Base-by-base conservation (phyloP, 2,113 vertebrate genomes). In the Meleagris gallopavo region DNA sequence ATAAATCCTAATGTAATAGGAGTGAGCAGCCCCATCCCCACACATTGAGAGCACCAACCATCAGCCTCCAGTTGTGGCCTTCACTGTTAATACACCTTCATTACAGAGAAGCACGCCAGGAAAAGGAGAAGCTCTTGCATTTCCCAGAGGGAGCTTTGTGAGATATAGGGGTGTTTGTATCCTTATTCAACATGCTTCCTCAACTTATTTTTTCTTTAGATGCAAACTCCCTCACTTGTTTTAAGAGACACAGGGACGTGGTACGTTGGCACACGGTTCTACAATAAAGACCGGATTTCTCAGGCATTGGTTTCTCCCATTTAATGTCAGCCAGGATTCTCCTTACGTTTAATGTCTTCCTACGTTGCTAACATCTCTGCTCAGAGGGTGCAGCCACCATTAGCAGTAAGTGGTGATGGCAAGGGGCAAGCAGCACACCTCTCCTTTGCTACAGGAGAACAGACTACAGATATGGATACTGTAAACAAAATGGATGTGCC, bases 101-200 rank as follows among this genome's bases (percentile, higher is more conserved):
- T 25, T 77, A 61, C 10, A 75, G 19, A 30, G 14, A 4, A 55
- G 2, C 14, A 21, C 2, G 7, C 43, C 36, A 79, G 30, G 21
- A 67, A 67, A 83, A 83, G 29, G 30, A 48, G 65, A 64, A 89
- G 50, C 50, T 9, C 0, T 2, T 5, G 10, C 20, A 3, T 65
- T 87, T 85, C 72, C 54, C 25, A 54, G 25, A 82, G 54, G 54
- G 32, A 91, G 58, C 16, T 91, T 83, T 86, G 36, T 85, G 24
- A 77, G 69, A 54, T 62, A 6, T 16, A 21, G 0, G 11, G 20
- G 8, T 65, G 45, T 79, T 21, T 36, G 8, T 4, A 25, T 0
- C 64, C 64, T 72, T 43, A 74, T 30, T 71, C 79, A 77, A 46
- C 9, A 13, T 3, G 8, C 43, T 72, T 80, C 19, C 65, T 81